These are phyloP conservation scores for Ischnus inquisitorius DNA, from an alignment of 2,888 invertebrate genomes.

Conservation along the genomic window DNA sequence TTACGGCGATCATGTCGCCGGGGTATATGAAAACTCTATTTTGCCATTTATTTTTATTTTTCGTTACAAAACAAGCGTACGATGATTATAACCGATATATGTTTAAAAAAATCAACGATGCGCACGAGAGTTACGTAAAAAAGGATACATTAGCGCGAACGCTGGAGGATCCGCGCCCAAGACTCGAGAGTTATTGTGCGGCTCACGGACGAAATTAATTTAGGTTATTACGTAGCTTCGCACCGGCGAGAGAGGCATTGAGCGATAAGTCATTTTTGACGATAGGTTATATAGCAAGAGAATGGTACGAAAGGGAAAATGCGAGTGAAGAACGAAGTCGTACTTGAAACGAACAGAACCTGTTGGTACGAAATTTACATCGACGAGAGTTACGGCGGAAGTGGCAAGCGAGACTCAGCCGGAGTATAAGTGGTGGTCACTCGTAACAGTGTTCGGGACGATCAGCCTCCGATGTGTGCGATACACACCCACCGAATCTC, in stretches of 20 bases:
- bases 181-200: background rate
- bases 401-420: background rate
- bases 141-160: conserved; percentile 21
- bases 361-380: background rate
- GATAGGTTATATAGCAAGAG: conserved; percentile 32
- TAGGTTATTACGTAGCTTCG: conserved; percentile 72
- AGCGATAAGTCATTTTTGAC: conserved; percentile 69
- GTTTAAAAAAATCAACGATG: conserved; percentile 60
- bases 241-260: conserved; percentile 58
- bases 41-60: conserved; percentile 52
- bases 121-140: conserved; percentile 50
- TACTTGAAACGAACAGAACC: background rate
- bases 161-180: background rate
- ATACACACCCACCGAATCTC: too few relatives aligned
- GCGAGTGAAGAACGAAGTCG: conserved; percentile 8
- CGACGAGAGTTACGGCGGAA: background rate
- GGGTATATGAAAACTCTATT: conserved; percentile 52
- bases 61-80: conserved; percentile 62
- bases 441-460: too few relatives aligned
- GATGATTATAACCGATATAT: conserved; percentile 26
- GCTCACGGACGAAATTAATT: conserved; percentile 69
- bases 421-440: too few relatives aligned
- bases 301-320: conserved; percentile 45
- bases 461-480: too few relatives aligned
- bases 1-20: conserved; percentile 64